These are phyloP conservation scores for Ylistrum balloti DNA, from an alignment of 1,140 invertebrate species.

Conservation along the genomic window DNA sequence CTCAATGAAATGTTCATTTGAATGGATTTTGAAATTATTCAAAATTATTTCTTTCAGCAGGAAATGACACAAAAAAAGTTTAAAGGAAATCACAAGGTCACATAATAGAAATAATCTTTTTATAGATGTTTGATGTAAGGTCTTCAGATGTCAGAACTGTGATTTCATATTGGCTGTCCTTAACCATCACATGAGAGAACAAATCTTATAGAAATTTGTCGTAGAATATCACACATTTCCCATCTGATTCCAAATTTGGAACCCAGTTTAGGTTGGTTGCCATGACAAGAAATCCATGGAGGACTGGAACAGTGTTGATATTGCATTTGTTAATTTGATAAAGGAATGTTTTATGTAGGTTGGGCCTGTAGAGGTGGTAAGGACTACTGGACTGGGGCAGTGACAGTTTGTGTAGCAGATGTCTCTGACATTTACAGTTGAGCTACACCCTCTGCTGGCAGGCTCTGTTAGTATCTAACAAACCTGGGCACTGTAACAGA, in stretches of 20 bases:
- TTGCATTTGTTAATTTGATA: not conserved
- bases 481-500: not conserved
- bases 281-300: not conserved
- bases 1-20: not conserved
- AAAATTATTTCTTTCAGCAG: not conserved
- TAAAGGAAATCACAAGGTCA: not conserved
- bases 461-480: not conserved
- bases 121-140: not conserved
- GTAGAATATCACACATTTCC: not conserved
- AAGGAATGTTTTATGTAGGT: not conserved
- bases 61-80: constrained; percentile 7
- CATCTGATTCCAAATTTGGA: not conserved
- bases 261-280: not conserved
- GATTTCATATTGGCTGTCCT: not conserved
- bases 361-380: not conserved
- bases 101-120: not conserved
- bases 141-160: not conserved
- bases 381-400: not conserved
- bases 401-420: constrained; percentile 37
- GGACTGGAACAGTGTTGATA: not conserved
- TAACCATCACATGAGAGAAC: not conserved
- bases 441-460: not conserved
- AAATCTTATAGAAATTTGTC: not conserved
- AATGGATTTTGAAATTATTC: not conserved
- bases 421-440: not conserved